A percentile compares a stretch with the other conserved stretches of the same genome.
Conservation (phyloP, 2,888 invertebrate genomes). For the Cheilosia soror region DNA sequence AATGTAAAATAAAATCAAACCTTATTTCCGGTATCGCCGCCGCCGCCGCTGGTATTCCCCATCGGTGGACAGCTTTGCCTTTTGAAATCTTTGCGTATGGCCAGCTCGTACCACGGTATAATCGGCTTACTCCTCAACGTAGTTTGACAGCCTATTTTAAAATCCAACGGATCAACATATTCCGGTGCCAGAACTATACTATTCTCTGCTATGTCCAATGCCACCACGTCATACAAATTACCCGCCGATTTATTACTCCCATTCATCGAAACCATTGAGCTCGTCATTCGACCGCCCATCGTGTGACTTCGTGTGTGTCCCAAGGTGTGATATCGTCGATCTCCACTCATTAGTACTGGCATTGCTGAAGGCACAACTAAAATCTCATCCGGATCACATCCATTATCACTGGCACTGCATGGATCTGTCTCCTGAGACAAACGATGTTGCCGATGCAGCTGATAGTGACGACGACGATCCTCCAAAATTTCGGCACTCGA, state of each 20-base stretch:
- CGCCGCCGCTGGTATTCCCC: conserved; percentile 55
- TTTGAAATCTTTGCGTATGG: conserved; percentile 89
- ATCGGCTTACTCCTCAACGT: conserved; percentile 88
- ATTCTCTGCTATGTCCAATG: conserved; percentile 75
- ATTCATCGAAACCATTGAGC: conserved; percentile 78
- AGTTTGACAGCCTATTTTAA: conserved; percentile 88
- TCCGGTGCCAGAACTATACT: conserved; percentile 81
- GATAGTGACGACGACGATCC: conserved; percentile 78
- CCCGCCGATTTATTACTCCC: conserved; percentile 80
- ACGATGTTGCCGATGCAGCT: conserved; percentile 59
- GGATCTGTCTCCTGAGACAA: conserved; percentile 52
- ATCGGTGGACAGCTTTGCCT: conserved; percentile 93
- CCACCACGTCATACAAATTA: conserved; percentile 81
- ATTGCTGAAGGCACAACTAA: conserved; percentile 81
- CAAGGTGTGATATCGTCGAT: conserved; percentile 82
- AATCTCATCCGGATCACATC: conserved; percentile 81
- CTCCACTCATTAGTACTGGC: conserved; percentile 81
- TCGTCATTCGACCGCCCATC: conserved; percentile 80
- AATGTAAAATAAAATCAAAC: conserved; percentile 76
- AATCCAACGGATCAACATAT: conserved; percentile 85
- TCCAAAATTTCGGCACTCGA: conserved; percentile 82
- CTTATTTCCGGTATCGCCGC: conserved; percentile 79
- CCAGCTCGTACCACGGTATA: conserved; percentile 95
- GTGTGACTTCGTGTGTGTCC: conserved; percentile 83
- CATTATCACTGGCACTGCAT: conserved; percentile 49